phyloP scores from a whole-genome alignment of 2,797 vertebrate genomes.

The Esox masquinongy region DNA sequence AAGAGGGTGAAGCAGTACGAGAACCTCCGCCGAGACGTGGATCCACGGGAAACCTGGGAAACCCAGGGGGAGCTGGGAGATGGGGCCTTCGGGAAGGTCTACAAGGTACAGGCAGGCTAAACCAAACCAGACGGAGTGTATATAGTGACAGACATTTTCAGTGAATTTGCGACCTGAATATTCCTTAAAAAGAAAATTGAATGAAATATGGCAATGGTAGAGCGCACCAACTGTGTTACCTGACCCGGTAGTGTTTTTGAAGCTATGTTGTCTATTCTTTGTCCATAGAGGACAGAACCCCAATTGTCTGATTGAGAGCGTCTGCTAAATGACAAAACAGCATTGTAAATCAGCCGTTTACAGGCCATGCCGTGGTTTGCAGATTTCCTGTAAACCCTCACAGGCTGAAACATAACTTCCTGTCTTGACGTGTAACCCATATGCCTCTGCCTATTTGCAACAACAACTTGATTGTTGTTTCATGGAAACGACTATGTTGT shows the following conservation, averaged over 20 bases:
- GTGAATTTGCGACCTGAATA: not conserved
- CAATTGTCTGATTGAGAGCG: no score
- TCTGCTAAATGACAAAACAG: no score
- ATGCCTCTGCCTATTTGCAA: not conserved
- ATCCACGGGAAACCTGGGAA: constrained; percentile 54
- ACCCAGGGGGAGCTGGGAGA: constrained; percentile 61
- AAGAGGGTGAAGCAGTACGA: constrained; percentile 57
- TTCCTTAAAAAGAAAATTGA: not conserved
- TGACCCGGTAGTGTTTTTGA: not conserved
- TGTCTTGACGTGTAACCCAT: constrained; percentile 29
- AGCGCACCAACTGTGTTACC: not conserved
- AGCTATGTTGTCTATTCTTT: constrained; percentile 13
- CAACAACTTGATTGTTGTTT: not conserved
- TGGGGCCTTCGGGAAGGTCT: constrained; percentile 68
- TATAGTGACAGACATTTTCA: not conserved
- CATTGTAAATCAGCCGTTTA: not conserved
- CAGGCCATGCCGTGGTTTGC: constrained; percentile 38
- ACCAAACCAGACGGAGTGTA: no score
- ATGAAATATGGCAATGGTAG: not conserved
- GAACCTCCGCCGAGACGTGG: constrained; percentile 53
- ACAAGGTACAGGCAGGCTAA: constrained; percentile 49
- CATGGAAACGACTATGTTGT: no score
- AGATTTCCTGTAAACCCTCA: constrained; percentile 45
- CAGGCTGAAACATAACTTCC: constrained; percentile 42
- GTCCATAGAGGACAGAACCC: constrained; percentile 21